These are phyloP conservation scores for Cephalopterus ornatus DNA, from an alignment of 2,113 vertebrate genomes.

Conservation along the genomic window DNA sequence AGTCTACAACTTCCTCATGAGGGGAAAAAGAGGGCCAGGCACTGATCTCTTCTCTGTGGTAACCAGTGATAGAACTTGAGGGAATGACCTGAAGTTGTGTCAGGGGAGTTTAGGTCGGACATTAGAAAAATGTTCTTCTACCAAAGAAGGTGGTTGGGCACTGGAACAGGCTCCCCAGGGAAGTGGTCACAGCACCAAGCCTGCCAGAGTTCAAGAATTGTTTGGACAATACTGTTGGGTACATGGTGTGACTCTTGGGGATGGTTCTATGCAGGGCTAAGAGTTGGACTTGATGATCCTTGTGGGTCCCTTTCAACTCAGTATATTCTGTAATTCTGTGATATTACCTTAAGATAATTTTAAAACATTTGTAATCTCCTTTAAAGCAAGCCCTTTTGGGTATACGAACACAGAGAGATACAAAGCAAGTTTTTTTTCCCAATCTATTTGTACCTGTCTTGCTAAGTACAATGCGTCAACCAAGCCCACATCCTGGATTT, in stretches of 20 bases:
- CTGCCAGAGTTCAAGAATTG: not conserved
- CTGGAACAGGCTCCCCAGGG: not conserved
- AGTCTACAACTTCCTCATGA: not conserved
- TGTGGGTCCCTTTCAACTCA: not conserved
- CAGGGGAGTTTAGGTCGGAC: not conserved
- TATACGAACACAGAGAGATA: not conserved
- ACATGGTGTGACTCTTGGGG: not conserved
- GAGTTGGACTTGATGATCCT: not conserved
- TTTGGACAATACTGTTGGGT: not conserved
- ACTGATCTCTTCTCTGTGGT: not conserved
- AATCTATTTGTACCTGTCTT: constrained; percentile 53
- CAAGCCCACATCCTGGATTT: constrained; percentile 52
- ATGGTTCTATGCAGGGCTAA: not conserved
- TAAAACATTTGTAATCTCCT: constrained; percentile 53
- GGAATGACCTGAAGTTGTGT: not conserved
- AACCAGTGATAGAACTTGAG: not conserved
- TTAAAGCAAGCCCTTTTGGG: constrained; percentile 48
- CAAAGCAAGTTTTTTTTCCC: constrained; percentile 29
- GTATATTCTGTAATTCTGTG: not conserved
- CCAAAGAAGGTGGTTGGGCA: not conserved
- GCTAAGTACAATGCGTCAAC: constrained; percentile 5
- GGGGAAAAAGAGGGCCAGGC: not conserved
- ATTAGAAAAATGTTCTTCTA: not conserved
- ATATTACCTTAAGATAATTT: constrained; percentile 26
- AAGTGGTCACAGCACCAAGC: not conserved